Evolutionary conservation across 2,113 vertebrate genomes (phyloP).

Genomic region (Scomber scombrus): DNA sequence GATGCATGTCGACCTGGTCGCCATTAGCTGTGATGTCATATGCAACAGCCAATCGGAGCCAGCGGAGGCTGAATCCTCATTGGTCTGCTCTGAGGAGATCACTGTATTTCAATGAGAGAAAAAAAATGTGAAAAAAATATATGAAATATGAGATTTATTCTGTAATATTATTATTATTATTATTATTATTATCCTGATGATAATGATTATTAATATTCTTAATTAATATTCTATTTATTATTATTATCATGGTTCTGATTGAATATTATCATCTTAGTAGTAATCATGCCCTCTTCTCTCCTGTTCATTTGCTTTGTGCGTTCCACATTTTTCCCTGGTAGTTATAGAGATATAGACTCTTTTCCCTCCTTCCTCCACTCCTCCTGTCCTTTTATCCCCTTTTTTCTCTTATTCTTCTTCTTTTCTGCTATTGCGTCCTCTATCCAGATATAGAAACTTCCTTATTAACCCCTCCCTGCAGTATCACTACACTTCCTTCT

Average conservation of each 20-base stretch:
- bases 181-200: conserved; percentile 78
- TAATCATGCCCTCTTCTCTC: conserved; percentile 95
- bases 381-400: conserved; percentile 17
- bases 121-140: conserved; percentile 86
- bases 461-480: conserved; percentile 63
- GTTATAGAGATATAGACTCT: conserved; percentile 80
- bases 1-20: conserved; percentile 98
- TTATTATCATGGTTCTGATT: conserved; percentile 80
- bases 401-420: conserved; percentile 7
- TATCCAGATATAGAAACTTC: conserved; percentile 44
- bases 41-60: conserved; percentile 92
- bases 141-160: conserved; percentile 93
- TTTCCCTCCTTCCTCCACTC: conserved; percentile 39
- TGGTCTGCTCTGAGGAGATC: conserved; percentile 79
- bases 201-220: conserved; percentile 82
- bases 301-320: conserved; percentile 95
- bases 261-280: conserved; percentile 86
- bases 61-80: conserved; percentile 79
- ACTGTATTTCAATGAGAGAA: conserved; percentile 90
- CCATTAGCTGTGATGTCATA: conserved; percentile 99
- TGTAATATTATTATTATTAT: conserved; percentile 96
- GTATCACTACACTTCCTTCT: conserved; percentile 86
- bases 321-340: conserved; percentile 94
- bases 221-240: conserved; percentile 83
- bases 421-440: conserved; percentile 50